Conservation (phyloP, 2,888 invertebrate species). For the Dryocosmus kuriphilus region DNA sequence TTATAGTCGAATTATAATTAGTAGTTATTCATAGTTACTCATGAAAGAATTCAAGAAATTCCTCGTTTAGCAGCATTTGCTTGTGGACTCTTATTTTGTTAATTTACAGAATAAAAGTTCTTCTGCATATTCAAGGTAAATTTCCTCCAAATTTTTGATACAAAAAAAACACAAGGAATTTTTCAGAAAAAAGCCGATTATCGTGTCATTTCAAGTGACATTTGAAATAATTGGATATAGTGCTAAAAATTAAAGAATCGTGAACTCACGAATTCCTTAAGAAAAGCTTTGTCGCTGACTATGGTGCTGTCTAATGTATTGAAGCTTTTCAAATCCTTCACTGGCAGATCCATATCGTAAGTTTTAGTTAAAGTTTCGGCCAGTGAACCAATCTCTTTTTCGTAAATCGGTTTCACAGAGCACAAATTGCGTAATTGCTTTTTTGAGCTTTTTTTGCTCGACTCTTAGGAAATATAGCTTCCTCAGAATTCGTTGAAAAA, state of each 20-base stretch:
- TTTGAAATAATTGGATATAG: not conserved
- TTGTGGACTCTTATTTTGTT: too few relatives aligned
- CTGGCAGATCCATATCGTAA: not conserved
- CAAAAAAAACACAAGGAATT: too few relatives aligned
- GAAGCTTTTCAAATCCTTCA: slow-evolving; percentile 8
- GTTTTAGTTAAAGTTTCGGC: not conserved
- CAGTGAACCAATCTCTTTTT: not conserved
- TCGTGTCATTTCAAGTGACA: not conserved
- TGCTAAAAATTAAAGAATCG: not conserved
- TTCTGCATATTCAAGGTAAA: too few relatives aligned
- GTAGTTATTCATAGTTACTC: too few relatives aligned
- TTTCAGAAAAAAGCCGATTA: not conserved
- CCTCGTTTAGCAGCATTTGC: too few relatives aligned
- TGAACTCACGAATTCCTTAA: not conserved
- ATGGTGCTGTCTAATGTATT: not conserved
- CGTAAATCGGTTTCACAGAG: not conserved
- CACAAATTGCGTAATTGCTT: not conserved
- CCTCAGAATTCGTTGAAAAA: not conserved
- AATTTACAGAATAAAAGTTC: too few relatives aligned
- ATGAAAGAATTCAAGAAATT: too few relatives aligned
- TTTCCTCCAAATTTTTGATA: too few relatives aligned
- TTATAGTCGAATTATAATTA: too few relatives aligned
- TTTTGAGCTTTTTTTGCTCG: not conserved
- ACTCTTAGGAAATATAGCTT: not conserved
- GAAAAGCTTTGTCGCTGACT: not conserved